Evolutionary conservation across 2,888 invertebrate species (phyloP), one percentile per base, ranked within the genome.

Genomic region (Artemia sinica): DNA sequence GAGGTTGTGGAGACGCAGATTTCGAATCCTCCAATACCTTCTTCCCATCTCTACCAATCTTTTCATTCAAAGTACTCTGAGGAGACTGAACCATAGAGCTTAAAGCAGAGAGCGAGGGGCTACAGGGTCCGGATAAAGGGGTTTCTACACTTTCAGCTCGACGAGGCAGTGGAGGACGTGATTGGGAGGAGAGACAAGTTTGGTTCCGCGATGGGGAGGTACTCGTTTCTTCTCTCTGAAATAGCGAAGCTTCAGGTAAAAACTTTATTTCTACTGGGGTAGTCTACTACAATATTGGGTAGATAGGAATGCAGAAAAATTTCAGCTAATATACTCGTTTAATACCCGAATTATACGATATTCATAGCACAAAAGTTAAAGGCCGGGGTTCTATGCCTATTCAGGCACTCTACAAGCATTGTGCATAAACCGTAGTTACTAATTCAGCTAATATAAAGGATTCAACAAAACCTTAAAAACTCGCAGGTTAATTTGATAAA

Each of bases 51-150:
- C 63, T 58, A 58, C 14, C 63, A n/a, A 58, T n/a, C 28, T 28
- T 58, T 28, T 58, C 63, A 58, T n/a, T 18, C 14, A 58, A n/a
- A 58, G 63, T 58, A 28, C 63, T 58, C 12, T 58, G 63, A 11
- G 63, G 63, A 8, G 63, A 58, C 63, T 58, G 63, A n/a, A 58
- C 63, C n/a, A 58, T n/a, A 11, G 63, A 58, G 63, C 63, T 58
- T 18, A 58, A 58, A 28, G 63, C 63, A 58, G 63, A 58, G 8
- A 58, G 63, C 63, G 63, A 28, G 63, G 63, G 63, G 63, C 63
- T 58, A 58, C 63, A 58, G n/a, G 63, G 63, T 58, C 63, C 63
- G 28, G 63, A 58, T 58, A 58, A 9, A 28, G 63, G 63, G 63
- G 63, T 58, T 28, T 58, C 63, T 58, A 58, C 63, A 2, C 63